Evolutionary conservation across 2,888 invertebrate species (phyloP), one percentile per base, ranked within the genome.

Genomic region (Dasysyrphus tricinctus): DNA sequence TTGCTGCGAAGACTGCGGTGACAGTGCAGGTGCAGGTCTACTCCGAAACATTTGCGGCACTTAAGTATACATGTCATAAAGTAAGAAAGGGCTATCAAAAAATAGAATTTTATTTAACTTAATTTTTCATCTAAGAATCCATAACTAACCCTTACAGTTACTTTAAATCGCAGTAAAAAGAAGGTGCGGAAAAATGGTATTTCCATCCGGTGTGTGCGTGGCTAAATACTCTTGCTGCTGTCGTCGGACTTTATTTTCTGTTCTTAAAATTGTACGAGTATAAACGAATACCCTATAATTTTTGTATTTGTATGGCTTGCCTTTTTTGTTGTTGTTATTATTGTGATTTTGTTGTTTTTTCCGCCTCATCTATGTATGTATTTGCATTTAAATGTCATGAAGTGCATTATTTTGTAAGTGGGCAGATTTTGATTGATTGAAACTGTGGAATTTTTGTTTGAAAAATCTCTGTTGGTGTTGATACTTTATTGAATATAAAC

Each of bases 261-360:
- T 72, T 63, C 16, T 56, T 42, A 5, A 42, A 42, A 12, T 14
- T 5, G 16, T 34, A 51, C 19, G 51, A 49, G 57, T 57, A 57
- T 74, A 74, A 74, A 69, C n/a, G 65, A 57, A 65, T 73, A 57
- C 44, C 65, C 59, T 57, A 69, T 69, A 51, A 61, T 65, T 47
- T 74, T 69, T 7, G 24, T 39, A 42, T 57, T 39, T 49, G 24
- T 65, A 79, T 24, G 19, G 12, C 32, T 51, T 42, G 1, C 1
- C 1, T 47, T 12, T 57, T 37, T 47, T n/a, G n/a, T n/a, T n/a
- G 2, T 24, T 24, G 24, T 24, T 24, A 3, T 56, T 56, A 65
- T 24, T 65, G 19, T 11, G 19, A 24, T 57, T 70, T 44, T 12
- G 37, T 70, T 77, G 32, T 34, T 78, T 69, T 37, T 76, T 67